These are phyloP conservation scores for Pseudococcus viburni DNA, from an alignment of 2,888 invertebrate genomes.

Conservation along the genomic window DNA sequence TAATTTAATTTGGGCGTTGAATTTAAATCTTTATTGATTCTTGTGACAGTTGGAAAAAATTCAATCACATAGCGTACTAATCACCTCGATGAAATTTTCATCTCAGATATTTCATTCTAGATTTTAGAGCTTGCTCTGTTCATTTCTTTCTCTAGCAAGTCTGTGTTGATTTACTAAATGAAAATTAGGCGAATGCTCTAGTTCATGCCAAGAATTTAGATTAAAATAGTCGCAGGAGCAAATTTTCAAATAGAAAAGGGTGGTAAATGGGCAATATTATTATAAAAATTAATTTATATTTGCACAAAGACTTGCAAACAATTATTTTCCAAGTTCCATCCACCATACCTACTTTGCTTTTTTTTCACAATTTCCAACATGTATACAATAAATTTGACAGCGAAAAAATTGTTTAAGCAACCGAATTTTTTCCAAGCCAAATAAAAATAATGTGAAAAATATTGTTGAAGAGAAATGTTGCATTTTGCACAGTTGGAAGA, in stretches of 20 bases:
- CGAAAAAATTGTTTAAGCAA: constrained; percentile 6
- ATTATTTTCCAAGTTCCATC: background rate
- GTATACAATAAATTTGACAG: background rate
- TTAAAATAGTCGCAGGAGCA: background rate
- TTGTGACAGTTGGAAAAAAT: background rate
- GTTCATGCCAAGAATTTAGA: background rate
- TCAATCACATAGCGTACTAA: background rate
- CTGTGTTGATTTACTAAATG: background rate
- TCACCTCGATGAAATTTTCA: background rate
- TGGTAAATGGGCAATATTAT: background rate
- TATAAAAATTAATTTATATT: background rate
- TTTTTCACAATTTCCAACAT: background rate
- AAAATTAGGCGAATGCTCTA: background rate
- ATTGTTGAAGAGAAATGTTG: constrained; percentile 20
- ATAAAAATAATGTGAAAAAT: constrained; percentile 34
- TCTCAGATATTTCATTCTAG: background rate
- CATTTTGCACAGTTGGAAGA: constrained; percentile 35
- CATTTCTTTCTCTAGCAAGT: background rate
- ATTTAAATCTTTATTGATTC: too few species aligned
- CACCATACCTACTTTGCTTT: background rate
- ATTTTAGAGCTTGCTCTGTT: background rate
- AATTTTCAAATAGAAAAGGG: background rate
- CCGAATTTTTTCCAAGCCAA: constrained; percentile 28
- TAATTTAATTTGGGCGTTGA: background rate
- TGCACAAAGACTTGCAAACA: background rate